A percentile compares a stretch with the other conserved stretches of the same genome.
These are phyloP conservation scores for Dendroctonus ponderosae DNA, from an alignment of 1,140 invertebrate species.

Conservation along the genomic window DNA sequence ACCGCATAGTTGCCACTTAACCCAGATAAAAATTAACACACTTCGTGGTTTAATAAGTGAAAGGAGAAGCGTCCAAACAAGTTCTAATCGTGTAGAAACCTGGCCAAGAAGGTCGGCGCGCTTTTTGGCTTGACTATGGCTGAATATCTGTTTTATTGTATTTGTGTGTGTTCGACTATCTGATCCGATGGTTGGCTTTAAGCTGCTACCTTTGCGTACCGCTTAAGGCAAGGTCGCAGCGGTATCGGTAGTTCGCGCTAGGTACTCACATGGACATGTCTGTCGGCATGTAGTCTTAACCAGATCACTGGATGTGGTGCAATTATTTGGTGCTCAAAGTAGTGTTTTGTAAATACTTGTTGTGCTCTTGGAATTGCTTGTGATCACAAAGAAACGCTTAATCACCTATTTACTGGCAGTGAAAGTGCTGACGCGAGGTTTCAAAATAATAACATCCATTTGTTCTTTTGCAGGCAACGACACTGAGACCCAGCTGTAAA, in stretches of 20 bases:
- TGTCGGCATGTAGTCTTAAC: no score
- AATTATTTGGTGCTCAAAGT: no score
- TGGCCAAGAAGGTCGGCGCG: conserved; percentile 13
- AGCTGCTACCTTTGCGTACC: conserved; percentile 7
- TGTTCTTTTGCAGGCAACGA: no score
- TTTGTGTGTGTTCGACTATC: background rate
- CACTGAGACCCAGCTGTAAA: no score
- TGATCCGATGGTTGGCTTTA: conserved; percentile 1
- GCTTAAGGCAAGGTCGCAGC: conserved; percentile 16
- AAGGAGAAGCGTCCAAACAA: conserved; percentile 20
- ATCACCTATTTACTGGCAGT: no score
- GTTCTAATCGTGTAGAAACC: conserved; percentile 23
- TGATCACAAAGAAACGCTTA: no score
- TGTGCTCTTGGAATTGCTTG: no score
- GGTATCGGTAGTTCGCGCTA: conserved; percentile 2
- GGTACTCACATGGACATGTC: background rate
- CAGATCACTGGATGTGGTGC: no score
- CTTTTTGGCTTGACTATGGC: background rate
- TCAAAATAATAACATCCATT: no score
- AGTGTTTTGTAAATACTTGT: no score
- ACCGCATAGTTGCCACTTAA: conserved; percentile 22
- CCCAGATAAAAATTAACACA: conserved; percentile 28
- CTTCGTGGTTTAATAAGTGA: conserved; percentile 28
- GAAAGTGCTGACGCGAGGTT: no score
- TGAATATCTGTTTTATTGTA: background rate